These are phyloP conservation scores for Bolinopsis microptera DNA, from an alignment of 37 sponge, comb jelly and placozoan genomes.

Conservation along the genomic window DNA sequence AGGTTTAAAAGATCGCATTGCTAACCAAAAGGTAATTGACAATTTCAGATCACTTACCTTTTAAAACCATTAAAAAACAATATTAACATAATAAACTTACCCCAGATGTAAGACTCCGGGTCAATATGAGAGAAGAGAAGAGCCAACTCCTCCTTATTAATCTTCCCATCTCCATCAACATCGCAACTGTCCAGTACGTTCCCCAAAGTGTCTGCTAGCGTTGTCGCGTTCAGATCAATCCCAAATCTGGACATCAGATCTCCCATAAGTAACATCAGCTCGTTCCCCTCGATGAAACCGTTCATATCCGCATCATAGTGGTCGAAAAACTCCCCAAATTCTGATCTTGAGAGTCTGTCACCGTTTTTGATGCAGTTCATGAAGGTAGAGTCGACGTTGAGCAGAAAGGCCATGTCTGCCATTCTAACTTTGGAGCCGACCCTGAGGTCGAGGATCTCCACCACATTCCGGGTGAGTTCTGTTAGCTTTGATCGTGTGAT, in stretches of 20 bases:
- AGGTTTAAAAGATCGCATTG: too few relatives aligned
- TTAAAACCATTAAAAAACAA: too few relatives aligned
- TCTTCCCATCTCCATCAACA: constrained; percentile 65
- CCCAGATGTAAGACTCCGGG: constrained; percentile 57
- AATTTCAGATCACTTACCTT: too few relatives aligned
- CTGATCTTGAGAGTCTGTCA: neutral
- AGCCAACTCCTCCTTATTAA: constrained; percentile 57
- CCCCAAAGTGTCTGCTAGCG: constrained; percentile 49
- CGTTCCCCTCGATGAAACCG: constrained; percentile 62
- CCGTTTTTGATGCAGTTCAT: constrained; percentile 67
- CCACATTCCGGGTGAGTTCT: constrained; percentile 56
- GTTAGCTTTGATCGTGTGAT: constrained; percentile 48
- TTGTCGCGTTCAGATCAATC: constrained; percentile 48
- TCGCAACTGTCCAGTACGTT: constrained; percentile 59
- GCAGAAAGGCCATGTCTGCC: constrained; percentile 59
- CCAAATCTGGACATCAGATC: constrained; percentile 58
- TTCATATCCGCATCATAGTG: constrained; percentile 66
- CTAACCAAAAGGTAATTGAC: too few relatives aligned
- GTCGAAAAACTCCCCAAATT: constrained; percentile 63
- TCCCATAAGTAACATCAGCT: constrained; percentile 66
- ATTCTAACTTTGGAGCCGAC: constrained; percentile 60
- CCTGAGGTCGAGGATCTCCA: constrained; percentile 45
- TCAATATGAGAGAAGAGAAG: constrained; percentile 65
- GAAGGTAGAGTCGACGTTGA: constrained; percentile 52
- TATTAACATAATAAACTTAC: too few relatives aligned